Evolutionary conservation across 53 echinoderm and acorn worm genomes (phyloP).

Genomic region (Paelopatides confundens): DNA sequence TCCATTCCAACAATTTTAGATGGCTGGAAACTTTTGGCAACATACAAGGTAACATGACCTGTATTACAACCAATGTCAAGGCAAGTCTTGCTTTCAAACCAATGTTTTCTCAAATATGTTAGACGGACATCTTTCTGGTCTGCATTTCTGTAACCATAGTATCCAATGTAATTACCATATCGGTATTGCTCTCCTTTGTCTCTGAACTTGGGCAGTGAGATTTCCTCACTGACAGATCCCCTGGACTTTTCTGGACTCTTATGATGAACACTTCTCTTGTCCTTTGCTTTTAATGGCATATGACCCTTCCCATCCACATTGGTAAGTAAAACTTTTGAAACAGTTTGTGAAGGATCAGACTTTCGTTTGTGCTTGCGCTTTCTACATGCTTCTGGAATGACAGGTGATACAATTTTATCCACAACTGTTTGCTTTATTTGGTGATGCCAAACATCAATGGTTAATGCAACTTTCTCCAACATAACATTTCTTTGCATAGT

Average conservation of each 20-base stretch:
- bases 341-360: conserved; percentile 79
- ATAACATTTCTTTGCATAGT: not conserved
- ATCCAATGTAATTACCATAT: conserved; percentile 94
- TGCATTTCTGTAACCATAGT: conserved; percentile 95
- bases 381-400: conserved; percentile 79
- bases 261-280: conserved; percentile 1
- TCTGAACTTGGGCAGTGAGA: conserved; percentile 77
- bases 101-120: conserved; percentile 69
- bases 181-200: conserved; percentile 84
- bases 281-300: not conserved
- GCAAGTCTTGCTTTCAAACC: conserved; percentile 89
- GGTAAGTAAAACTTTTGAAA: conserved; percentile 74
- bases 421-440: conserved; percentile 46
- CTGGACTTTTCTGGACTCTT: conserved; percentile 19
- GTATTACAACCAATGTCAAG: conserved; percentile 99
- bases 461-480: not conserved
- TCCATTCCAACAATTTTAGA: conserved; percentile 89
- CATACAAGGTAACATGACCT: conserved; percentile 88
- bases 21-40: conserved; percentile 81
- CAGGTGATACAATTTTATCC: conserved; percentile 97
- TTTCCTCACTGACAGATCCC: conserved; percentile 71
- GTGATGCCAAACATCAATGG: not conserved
- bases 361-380: conserved; percentile 72
- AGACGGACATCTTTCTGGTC: conserved; percentile 84
- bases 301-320: conserved; percentile 24